A percentile compares a stretch with the other conserved stretches of the same genome.
phyloP scores from a whole-genome alignment of 2,113 vertebrate species.

The Rhynchopsitta pachyrhyncha region DNA sequence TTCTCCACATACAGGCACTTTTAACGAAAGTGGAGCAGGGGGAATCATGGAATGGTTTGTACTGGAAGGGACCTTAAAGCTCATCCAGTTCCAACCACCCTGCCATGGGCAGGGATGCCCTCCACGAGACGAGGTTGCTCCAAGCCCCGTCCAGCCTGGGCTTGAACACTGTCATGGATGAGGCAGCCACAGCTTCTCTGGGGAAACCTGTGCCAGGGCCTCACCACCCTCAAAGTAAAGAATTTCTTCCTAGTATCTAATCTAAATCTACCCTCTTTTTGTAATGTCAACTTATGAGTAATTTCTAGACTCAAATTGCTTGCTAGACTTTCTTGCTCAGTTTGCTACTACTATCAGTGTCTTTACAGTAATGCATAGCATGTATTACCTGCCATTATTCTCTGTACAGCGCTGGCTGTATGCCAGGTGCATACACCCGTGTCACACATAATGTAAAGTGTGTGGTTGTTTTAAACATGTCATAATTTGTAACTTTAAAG shows the following conservation, averaged over 20 bases:
- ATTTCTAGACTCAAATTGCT: not conserved
- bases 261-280: not conserved
- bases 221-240: not conserved
- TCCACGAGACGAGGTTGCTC: not conserved
- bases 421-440: not conserved
- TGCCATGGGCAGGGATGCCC: not conserved
- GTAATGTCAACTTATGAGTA: not conserved
- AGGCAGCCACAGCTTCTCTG: not conserved
- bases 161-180: not conserved
- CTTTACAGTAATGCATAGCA: not conserved
- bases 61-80: not conserved
- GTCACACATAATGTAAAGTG: not conserved
- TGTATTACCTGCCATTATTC: not conserved
- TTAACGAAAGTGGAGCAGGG: not conserved
- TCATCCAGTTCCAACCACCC: not conserved
- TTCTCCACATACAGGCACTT: not conserved
- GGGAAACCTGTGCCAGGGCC: not conserved
- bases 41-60: not conserved
- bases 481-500: not conserved
- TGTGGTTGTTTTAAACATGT: not conserved
- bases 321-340: not conserved
- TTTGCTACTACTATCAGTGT: not conserved
- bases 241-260: not conserved
- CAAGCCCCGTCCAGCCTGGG: not conserved
- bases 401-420: not conserved